Percentiles rank a stretch among this genome's conserved stretches.
Conservation (phyloP, 2,888 invertebrate genomes). For the Gerris lacustris region DNA sequence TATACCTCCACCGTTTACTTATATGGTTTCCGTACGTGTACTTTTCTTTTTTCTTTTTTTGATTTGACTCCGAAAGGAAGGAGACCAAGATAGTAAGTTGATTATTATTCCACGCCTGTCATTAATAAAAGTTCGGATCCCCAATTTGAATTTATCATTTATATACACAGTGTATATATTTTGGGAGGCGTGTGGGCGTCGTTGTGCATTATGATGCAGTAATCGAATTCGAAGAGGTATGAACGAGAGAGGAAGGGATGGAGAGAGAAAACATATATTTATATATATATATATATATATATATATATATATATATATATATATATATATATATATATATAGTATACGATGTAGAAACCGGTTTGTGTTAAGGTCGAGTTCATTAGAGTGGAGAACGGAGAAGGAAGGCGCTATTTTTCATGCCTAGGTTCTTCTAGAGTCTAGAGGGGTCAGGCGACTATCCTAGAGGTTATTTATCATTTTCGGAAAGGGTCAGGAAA, state of each 20-base stretch:
- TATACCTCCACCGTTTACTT: no score
- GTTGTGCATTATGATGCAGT: neutral
- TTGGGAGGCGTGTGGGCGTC: neutral
- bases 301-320: no score
- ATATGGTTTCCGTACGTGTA: no score
- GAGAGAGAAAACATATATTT: no score
- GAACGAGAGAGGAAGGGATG: no score
- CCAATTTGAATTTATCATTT: neutral
- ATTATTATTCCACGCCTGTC: conserved; percentile 1
- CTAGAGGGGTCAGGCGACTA: neutral
- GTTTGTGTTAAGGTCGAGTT: neutral
- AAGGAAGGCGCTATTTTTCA: neutral
- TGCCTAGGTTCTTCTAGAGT: neutral
- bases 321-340: neutral
- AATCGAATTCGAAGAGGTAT: neutral
- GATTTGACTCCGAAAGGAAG: no score
- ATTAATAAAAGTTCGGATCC: neutral
- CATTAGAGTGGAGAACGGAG: neutral
- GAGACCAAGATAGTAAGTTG: neutral
- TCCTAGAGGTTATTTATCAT: neutral
- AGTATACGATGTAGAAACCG: no score
- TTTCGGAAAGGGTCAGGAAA: neutral
- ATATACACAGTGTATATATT: neutral
- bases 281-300: no score
- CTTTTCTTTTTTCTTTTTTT: no score